A percentile compares a stretch with the other conserved stretches of the same genome.
Evolutionary conservation across 2,797 vertebrate species (phyloP).

Genomic region (Sebastes steindachneri): DNA sequence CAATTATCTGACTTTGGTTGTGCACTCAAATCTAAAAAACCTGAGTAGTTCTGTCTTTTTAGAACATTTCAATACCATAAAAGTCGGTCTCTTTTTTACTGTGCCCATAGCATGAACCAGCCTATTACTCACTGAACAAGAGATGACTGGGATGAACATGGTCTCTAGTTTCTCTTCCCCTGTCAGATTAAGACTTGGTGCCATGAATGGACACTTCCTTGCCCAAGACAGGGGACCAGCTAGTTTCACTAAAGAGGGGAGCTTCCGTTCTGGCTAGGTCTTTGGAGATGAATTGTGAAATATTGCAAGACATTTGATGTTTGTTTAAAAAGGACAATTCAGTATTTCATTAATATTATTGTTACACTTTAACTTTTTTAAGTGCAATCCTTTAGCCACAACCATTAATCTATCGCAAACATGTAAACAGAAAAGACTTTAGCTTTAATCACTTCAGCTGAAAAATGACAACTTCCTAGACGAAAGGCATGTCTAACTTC

Average conservation of each 20-base stretch:
- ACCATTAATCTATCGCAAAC: background rate
- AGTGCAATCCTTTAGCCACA: background rate
- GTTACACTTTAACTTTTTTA: background rate
- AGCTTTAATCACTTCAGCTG: background rate
- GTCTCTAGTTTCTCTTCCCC: slow-evolving; percentile 62
- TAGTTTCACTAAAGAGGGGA: background rate
- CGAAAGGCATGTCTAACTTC: background rate
- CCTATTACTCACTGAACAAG: slow-evolving; percentile 60
- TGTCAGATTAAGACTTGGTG: slow-evolving; percentile 69
- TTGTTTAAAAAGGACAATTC: background rate
- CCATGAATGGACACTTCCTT: slow-evolving; percentile 69
- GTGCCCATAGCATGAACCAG: slow-evolving; percentile 77
- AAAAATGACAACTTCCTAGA: background rate
- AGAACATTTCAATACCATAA: background rate
- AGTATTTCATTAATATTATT: background rate
- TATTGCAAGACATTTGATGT: background rate
- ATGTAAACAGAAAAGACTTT: background rate
- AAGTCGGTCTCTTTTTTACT: background rate
- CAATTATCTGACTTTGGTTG: background rate
- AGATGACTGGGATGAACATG: slow-evolving; percentile 75
- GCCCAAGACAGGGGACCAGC: slow-evolving; percentile 53
- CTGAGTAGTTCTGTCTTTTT: background rate
- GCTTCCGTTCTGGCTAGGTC: background rate
- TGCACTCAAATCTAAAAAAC: background rate
- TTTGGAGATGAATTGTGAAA: background rate